Evolutionary conservation across 2,888 invertebrate species (phyloP).

Genomic region (Hecatera dysodea): DNA sequence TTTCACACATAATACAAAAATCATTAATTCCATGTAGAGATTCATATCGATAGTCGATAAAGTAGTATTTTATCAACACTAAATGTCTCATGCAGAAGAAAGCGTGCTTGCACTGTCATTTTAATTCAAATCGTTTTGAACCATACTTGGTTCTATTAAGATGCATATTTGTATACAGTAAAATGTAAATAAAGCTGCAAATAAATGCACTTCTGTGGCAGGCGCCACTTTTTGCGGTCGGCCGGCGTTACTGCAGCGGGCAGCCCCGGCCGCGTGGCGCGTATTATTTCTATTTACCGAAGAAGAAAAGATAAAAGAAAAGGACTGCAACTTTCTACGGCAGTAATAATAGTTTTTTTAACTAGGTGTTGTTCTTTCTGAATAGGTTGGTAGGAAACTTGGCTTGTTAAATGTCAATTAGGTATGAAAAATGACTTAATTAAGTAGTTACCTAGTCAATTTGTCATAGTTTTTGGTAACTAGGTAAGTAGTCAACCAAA

Average conservation of each 20-base stretch:
- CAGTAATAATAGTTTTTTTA: conserved; percentile 31
- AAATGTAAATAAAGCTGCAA: conserved; percentile 62
- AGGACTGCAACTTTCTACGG: conserved; percentile 71
- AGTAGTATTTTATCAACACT: conserved; percentile 21
- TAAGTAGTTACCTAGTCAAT: not conserved
- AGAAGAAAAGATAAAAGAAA: conserved; percentile 31
- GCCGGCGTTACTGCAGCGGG: conserved; percentile 63
- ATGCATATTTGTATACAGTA: conserved; percentile 9
- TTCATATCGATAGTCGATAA: conserved; percentile 63
- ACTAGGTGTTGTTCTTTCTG: not conserved
- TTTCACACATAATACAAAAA: too few species aligned
- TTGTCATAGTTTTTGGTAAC: not conserved
- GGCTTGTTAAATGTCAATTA: not conserved
- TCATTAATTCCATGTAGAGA: not conserved
- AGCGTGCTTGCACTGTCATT: conserved; percentile 42
- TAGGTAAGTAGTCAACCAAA: too few species aligned
- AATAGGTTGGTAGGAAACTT: too few species aligned
- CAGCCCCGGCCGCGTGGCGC: conserved; percentile 68
- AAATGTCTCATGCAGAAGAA: conserved; percentile 36
- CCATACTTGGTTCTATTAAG: not conserved
- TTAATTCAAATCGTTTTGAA: conserved; percentile 13
- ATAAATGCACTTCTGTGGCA: conserved; percentile 48
- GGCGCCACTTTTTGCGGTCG: conserved; percentile 74
- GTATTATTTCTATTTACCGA: conserved; percentile 74
- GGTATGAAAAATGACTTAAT: not conserved